A percentile compares a stretch with the other conserved stretches of the same genome.
phyloP scores from a whole-genome alignment of 1,140 invertebrate genomes.

The Drosophila nikananu region DNA sequence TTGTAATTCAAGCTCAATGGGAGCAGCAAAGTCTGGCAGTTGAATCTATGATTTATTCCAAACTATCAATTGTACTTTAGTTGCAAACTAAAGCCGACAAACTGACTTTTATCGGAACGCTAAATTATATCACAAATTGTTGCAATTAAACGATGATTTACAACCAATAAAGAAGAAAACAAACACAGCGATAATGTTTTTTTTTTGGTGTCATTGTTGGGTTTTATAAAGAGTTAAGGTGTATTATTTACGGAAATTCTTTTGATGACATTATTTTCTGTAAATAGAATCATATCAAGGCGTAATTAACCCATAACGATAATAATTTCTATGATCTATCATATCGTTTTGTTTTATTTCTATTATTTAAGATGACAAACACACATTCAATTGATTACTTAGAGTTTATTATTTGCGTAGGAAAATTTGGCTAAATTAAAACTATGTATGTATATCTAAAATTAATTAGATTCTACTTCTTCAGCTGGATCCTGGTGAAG shows the following conservation, averaged over 20 bases:
- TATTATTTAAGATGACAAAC: neutral
- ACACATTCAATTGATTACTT: conserved; percentile 9
- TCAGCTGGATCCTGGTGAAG: conserved; percentile 68
- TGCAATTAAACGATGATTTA: conserved; percentile 60
- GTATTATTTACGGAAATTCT: neutral
- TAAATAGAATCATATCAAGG: too few species aligned
- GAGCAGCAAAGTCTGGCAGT: conserved; percentile 52
- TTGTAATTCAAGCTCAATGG: conserved; percentile 57
- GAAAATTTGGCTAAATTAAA: conserved; percentile 39
- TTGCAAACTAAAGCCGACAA: conserved; percentile 60
- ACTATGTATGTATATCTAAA: conserved; percentile 22
- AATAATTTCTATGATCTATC: neutral
- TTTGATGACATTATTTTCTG: neutral
- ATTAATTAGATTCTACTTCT: conserved; percentile 40
- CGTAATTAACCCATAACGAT: neutral
- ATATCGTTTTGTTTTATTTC: too few species aligned
- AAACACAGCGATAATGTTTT: conserved; percentile 20
- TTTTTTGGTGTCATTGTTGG: neutral
- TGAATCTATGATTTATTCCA: conserved; percentile 54
- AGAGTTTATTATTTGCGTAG: conserved; percentile 15
- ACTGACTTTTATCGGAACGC: conserved; percentile 51
- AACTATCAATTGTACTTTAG: conserved; percentile 56
- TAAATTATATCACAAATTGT: conserved; percentile 71
- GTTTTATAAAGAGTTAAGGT: neutral
- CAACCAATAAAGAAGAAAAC: conserved; percentile 51